Evolutionary conservation across 23 tunicate species (phyloP), one percentile per base, ranked within the genome.

Genomic region (Corella eumyota): DNA sequence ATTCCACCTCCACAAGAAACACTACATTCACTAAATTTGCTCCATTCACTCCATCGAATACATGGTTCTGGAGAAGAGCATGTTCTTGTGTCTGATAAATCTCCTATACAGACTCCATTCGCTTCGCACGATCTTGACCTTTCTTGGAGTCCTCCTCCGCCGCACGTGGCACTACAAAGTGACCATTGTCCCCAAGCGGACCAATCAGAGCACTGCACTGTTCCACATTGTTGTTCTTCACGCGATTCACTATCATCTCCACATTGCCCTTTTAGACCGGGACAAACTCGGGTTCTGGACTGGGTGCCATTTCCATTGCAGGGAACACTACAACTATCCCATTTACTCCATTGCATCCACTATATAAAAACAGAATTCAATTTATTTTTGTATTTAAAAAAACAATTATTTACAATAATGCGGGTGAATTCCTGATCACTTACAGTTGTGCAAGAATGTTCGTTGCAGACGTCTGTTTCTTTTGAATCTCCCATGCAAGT

Each of bases 91-190:
- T 79, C 77, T 7, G 36, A 26, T 1, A 7, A 24, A 6, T 37
- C 55, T 1, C 81, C 81, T 1, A 55, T 45, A 40, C 81, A 75
- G 3, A 32, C 6, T 1, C 25, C 64, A 2, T 59, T 13, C 7
- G 15, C 67, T 4, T 59, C 50, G 58, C 87, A 79, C 3, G 29
- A 32, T 13, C 87, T 52, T 17, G 46, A 19, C 36, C 87, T 62
- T 25, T 7, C 21, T 17, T 48, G 46, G 1, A 36, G 57, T 32
- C 70, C 77, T 6, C 72, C 72, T 38, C 31, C 40, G 4, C 87
- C 87, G 59, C 87, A 79, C 11, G 87, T 79, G 24, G 56, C 76
- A 29, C 57, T 38, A 40, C 87, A 79, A 7, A 63, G 50, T 21
- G 76, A 50, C 87, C 87, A 79, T n/a, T 71, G 19, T 0, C 58